These are phyloP conservation scores for Chironomus tepperi DNA, from an alignment of 1,140 invertebrate species.

Conservation along the genomic window DNA sequence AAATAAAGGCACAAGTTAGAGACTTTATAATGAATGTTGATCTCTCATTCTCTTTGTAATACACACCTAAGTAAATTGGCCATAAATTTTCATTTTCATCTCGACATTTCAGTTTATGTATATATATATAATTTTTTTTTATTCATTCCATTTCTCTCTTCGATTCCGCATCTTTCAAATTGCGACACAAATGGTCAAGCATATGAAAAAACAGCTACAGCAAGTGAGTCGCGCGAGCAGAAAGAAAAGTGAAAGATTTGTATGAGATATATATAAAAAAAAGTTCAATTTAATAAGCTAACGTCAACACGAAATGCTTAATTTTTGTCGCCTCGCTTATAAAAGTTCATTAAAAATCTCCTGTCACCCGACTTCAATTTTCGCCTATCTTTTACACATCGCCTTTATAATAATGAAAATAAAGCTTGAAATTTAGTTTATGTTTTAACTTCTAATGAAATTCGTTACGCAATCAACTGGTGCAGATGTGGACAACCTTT, in stretches of 20 bases:
- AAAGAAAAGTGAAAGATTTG: neutral
- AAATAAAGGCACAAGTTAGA: too few species aligned
- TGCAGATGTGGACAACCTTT: too few species aligned
- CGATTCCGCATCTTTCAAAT: conserved; percentile 12
- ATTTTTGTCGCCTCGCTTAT: neutral
- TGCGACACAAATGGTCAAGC: neutral
- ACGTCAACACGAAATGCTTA: neutral
- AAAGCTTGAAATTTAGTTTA: too few species aligned
- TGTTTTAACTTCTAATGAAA: too few species aligned
- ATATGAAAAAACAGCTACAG: neutral
- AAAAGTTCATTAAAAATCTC: neutral
- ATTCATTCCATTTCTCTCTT: neutral
- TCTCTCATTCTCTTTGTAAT: neutral
- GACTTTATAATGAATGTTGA: too few species aligned
- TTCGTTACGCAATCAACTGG: too few species aligned
- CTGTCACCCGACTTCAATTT: too few species aligned
- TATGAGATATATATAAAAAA: neutral
- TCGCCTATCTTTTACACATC: too few species aligned
- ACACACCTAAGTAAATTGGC: conserved; percentile 12
- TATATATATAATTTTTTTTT: too few species aligned
- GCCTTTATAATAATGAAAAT: too few species aligned
- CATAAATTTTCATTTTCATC: conserved; percentile 9
- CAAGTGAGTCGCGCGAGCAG: neutral
- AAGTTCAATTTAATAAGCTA: neutral
- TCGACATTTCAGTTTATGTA: conserved; percentile 1